Conservation (phyloP, 2,797 vertebrate species). For the Bryconaethiops microstoma region DNA sequence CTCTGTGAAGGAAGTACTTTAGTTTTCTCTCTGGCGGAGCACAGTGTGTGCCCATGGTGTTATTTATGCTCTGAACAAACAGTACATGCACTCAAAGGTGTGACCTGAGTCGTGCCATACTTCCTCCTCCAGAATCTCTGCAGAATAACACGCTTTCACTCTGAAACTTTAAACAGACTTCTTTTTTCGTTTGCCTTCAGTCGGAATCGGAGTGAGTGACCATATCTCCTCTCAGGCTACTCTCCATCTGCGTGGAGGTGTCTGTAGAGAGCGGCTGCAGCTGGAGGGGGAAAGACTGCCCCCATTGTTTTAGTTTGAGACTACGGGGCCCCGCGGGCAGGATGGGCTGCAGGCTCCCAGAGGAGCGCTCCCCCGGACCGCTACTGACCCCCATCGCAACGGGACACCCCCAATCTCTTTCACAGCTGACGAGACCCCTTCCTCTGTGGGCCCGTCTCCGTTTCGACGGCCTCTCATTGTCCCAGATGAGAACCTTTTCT, state of each 20-base stretch:
- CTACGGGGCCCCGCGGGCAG: constrained; percentile 63
- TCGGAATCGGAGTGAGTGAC: constrained; percentile 6
- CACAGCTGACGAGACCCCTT: constrained; percentile 66
- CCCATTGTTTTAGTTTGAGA: constrained; percentile 69
- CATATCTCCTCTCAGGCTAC: constrained; percentile 32
- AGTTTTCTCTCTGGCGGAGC: not conserved
- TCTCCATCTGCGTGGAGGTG: constrained; percentile 52
- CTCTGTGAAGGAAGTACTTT: not conserved
- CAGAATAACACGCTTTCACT: not conserved
- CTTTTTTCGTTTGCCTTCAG: not conserved
- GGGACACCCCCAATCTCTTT: constrained; percentile 68
- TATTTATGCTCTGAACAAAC: constrained; percentile 8
- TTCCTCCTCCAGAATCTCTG: constrained; percentile 5
- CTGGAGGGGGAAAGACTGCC: constrained; percentile 56
- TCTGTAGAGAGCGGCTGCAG: constrained; percentile 42
- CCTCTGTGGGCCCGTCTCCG: constrained; percentile 51
- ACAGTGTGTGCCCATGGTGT: not conserved
- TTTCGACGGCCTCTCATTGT: constrained; percentile 29
- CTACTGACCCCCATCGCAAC: constrained; percentile 59
- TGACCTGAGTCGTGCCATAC: not conserved
- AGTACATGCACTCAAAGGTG: not conserved
- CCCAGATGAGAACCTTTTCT: constrained; percentile 45
- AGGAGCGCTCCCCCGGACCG: constrained; percentile 61
- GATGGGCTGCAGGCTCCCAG: constrained; percentile 70
- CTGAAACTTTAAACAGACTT: constrained; percentile 4